phyloP scores from a whole-genome alignment of 2,797 vertebrate species.

The Macrochelys suwanniensis region DNA sequence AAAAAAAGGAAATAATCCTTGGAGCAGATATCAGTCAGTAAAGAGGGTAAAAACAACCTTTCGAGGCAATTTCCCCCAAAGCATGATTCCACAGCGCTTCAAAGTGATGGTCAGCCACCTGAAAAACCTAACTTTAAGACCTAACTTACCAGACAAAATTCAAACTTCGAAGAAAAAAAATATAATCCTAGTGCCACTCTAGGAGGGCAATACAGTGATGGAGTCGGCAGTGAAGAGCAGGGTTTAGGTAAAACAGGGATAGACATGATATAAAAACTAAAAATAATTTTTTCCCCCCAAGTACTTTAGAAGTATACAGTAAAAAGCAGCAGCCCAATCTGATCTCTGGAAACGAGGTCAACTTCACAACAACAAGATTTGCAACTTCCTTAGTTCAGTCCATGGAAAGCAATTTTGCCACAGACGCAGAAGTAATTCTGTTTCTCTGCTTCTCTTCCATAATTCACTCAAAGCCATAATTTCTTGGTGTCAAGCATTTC shows the following conservation, averaged over 20 bases:
- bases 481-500: neutral
- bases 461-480: neutral
- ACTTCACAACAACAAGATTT: slow-evolving; percentile 44
- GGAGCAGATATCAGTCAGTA: slow-evolving; percentile 68
- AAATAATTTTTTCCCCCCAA: neutral
- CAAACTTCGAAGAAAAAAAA: neutral
- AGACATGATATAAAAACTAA: neutral
- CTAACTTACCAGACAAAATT: neutral
- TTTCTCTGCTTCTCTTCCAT: slow-evolving; percentile 5
- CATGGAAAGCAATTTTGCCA: slow-evolving; percentile 21
- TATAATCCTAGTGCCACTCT: neutral
- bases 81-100: neutral
- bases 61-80: slow-evolving; percentile 51
- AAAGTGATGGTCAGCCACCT: neutral
- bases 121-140: neutral
- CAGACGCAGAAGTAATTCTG: slow-evolving; percentile 31
- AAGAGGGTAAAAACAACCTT: slow-evolving; percentile 59
- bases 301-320: fast-evolving
- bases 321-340: slow-evolving; percentile 29
- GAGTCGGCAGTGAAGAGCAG: neutral
- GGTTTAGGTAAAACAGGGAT: neutral
- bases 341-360: slow-evolving; percentile 22
- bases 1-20: slow-evolving; percentile 67
- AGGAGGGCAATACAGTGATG: neutral
- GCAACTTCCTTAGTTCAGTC: slow-evolving; percentile 20